Conservation (phyloP, 2,797 vertebrate genomes). For the Protonibea diacanthus region DNA sequence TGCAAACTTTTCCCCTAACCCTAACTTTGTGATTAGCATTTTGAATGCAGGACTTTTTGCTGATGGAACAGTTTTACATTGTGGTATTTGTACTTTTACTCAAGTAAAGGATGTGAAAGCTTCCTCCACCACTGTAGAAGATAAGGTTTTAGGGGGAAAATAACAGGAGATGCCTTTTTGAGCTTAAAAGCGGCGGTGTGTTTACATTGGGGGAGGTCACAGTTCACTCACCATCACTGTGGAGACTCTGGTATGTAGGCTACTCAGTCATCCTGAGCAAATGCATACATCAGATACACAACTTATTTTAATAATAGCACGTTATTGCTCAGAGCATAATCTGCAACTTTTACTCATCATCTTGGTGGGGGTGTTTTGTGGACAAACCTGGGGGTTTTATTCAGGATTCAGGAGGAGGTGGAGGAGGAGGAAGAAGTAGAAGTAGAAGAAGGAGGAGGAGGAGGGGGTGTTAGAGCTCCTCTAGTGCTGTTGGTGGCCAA, state of each 20-base stretch:
- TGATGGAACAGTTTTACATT: not conserved
- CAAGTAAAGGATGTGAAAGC: not conserved
- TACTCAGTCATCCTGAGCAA: not conserved
- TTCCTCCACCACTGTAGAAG: not conserved
- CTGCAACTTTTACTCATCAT: constrained; percentile 15
- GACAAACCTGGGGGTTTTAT: constrained; percentile 46
- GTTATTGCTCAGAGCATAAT: not conserved
- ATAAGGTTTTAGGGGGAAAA: not conserved
- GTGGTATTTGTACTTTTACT: not conserved
- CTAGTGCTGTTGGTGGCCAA: constrained; percentile 77
- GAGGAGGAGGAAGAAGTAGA: not conserved
- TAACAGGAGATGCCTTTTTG: constrained; percentile 17
- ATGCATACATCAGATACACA: not conserved
- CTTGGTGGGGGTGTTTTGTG: constrained; percentile 21
- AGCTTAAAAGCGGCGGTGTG: constrained; percentile 28
- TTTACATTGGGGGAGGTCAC: constrained; percentile 71
- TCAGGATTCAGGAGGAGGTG: constrained; percentile 16
- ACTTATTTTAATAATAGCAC: not conserved
- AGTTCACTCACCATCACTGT: constrained; percentile 62
- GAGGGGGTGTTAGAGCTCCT: constrained; percentile 42
- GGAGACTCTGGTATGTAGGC: constrained; percentile 37
- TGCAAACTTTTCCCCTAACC: not conserved
- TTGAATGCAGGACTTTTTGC: not conserved
- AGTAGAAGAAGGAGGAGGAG: no score
- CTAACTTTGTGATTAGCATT: no score